Base-by-base conservation (phyloP, 1,140 invertebrate species). In the Trichonephila clavipes region DNA sequence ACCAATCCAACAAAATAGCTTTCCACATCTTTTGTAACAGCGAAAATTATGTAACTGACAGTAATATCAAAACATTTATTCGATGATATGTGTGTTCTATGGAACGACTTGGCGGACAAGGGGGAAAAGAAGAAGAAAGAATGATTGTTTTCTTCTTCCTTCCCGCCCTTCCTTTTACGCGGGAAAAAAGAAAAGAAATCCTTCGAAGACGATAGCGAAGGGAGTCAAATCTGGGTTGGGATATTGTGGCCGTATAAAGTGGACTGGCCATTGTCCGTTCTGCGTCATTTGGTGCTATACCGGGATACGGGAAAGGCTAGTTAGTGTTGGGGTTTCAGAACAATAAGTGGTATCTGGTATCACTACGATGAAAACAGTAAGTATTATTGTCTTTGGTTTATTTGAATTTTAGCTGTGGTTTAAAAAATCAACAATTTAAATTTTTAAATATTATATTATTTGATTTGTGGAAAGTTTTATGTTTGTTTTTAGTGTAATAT, bases 261-360 rank as follows among this genome's bases (percentile, higher is more conserved):
- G 64, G 62, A 92, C 81, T 87, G 91, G 83, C 83, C 83, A 92
- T 87, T 92, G 91, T 92, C 82, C 83, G 90, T 92, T 87, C 44
- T 69, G 91, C 61, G 83, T 92, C 91, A 92, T 87, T 92, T 92
- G 82, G 91, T 92, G 91, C 61, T 72, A 61, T 92, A 92, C 91
- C 19, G 91, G 91, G 44, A 72, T 85, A 72, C 24, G 24, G 24
- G 62, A 61, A 72, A 86, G 62, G 64, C 28, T 87, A 18, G 77
- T n/a, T 19, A 86, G 58, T 40, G 58, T 12, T 40, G 19, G 24
- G 16, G 19, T 81, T 7, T 7, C 34, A 14, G 40, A 51, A 89
- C 40, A 89, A 89, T 72, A 51, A 16, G 62, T 66, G 87, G n/a
- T 89, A 34, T 51, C 61, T 51, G 28, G 34, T 72, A 59, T 28